phyloP scores from a whole-genome alignment of 2,113 vertebrate species.

The Prietella phreatophila region DNA sequence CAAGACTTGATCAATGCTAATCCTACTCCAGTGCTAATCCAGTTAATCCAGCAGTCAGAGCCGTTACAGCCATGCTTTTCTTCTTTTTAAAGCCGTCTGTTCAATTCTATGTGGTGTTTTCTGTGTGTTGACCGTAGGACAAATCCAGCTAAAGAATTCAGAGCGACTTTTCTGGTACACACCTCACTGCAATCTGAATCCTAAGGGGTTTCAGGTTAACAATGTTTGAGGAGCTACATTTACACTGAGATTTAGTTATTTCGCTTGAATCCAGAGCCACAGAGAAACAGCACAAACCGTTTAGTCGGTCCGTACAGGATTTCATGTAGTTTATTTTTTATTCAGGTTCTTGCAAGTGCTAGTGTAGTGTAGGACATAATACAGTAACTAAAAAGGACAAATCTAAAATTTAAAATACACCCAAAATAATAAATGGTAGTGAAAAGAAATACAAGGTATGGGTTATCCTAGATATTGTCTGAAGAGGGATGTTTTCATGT shows the following conservation, averaged over 20 bases:
- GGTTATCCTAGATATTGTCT: too few relatives aligned
- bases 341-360: background rate
- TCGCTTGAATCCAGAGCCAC: background rate
- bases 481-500: background rate
- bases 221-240: background rate
- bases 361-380: background rate
- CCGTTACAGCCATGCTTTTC: background rate
- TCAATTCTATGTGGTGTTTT: background rate
- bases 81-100: constrained; percentile 2
- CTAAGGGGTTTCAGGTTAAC: background rate
- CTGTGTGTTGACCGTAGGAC: background rate
- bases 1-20: constrained; percentile 33
- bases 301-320: too few relatives aligned
- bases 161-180: background rate
- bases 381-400: background rate
- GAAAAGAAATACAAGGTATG: background rate
- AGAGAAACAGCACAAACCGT: background rate
- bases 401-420: background rate
- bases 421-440: background rate
- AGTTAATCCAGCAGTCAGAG: constrained; percentile 9
- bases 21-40: constrained; percentile 26
- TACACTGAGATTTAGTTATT: background rate
- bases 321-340: too few relatives aligned
- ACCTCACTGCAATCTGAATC: too few relatives aligned
- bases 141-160: constrained; percentile 5